Evolutionary conservation across 2,888 invertebrate genomes (phyloP), one percentile per base, ranked within the genome.

Genomic region (Villa cingulata): DNA sequence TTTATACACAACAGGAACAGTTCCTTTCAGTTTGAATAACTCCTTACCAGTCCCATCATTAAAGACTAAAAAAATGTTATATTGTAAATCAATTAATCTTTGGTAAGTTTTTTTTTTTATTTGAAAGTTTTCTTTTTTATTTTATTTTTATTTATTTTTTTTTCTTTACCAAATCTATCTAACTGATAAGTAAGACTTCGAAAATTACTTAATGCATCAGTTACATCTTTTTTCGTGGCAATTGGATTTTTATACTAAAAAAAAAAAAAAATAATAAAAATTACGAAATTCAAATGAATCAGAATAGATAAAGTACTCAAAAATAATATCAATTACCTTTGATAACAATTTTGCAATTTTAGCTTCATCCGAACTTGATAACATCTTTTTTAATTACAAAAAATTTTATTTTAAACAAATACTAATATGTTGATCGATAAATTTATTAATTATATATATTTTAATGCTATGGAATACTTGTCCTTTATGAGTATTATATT

Each of bases 1-100:
- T 78, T 87, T 91, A 64, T 86, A 95, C 46, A 77, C 74, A 2
- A 96, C 90, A 39, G 95, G 96, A 59, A 96, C 88, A 9, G 95
- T 96, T 46, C 96, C 96, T 62, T 81, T 79, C 45, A 96, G 72
- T 65, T 85, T 86, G 37, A 92, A 74, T 54, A 96, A 72, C 48
- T 89, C 84, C 67, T 83, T 86, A 39, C 76, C 72, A 1, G 74
- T 74, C 38, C 94, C 94, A 76, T 92, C 89, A 64, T 88, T 89
- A 65, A 92, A 94, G 50, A 86, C 91, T 86, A 59, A 55, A 53
- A 43, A 45, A 48, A 53, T 52, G 36, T 29, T 20, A 45, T 37
- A 20, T 29, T 15, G 34, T 10, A 19, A 37, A 2, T 32, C 38
- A 23, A 37, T 18, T 14, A 42, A 34, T 36, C 10, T 16, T 29